Conservation (phyloP, 2,797 vertebrate genomes). For the Micrastur ruficollis region DNA sequence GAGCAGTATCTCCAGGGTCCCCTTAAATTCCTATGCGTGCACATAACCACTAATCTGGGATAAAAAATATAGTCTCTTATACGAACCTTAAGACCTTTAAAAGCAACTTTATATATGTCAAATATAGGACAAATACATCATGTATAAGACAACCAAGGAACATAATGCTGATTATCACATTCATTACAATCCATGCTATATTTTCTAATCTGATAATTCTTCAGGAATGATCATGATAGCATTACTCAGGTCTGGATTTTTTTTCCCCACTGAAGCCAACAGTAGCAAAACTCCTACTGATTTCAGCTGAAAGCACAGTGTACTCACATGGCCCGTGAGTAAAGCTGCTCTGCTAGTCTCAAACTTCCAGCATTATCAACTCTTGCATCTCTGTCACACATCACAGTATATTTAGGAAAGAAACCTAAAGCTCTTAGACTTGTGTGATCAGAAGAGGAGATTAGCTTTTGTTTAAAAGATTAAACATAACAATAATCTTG, state of each 20-base stretch:
- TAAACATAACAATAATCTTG: neutral
- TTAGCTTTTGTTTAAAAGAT: neutral
- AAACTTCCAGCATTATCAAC: neutral
- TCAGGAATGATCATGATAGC: neutral
- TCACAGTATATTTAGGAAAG: neutral
- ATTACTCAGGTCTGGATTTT: neutral
- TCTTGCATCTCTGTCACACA: neutral
- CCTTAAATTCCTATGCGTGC: rapidly evolving
- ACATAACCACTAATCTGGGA: neutral
- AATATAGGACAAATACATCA: neutral
- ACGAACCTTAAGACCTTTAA: neutral
- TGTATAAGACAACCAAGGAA: neutral
- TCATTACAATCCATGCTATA: neutral
- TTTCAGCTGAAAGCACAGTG: neutral
- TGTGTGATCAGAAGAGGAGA: neutral
- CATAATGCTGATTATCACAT: neutral
- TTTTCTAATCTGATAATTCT: neutral
- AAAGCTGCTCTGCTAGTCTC: neutral
- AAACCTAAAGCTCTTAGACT: neutral
- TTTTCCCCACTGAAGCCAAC: neutral
- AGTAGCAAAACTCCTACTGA: neutral
- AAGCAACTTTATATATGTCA: neutral
- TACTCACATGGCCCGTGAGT: rapidly evolving
- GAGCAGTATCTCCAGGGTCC: neutral
- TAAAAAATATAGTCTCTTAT: neutral